Evolutionary conservation across 2,888 invertebrate species (phyloP).

Genomic region (Agrochola litura): DNA sequence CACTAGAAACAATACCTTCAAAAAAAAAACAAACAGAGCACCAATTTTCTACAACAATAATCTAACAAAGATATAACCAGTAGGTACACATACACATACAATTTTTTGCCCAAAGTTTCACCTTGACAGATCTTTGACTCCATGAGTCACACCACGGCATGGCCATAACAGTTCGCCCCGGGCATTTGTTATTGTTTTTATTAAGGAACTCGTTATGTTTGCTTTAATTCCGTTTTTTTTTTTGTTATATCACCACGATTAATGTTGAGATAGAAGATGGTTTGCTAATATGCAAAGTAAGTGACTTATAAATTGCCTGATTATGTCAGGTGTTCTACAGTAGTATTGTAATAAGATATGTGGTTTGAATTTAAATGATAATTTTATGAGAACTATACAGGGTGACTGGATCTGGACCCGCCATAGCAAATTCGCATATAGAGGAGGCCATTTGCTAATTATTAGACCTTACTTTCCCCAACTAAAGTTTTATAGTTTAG

Average conservation of each 20-base stretch:
- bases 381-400: conserved; percentile 27
- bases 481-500: too few relatives aligned
- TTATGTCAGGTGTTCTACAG: conserved; percentile 12
- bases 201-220: conserved; percentile 52
- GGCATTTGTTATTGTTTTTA: conserved; percentile 65
- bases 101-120: conserved; percentile 51
- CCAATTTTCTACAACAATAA: background rate
- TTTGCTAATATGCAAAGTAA: conserved; percentile 32
- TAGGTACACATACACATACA: background rate
- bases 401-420: too few relatives aligned
- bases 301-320: conserved; percentile 26
- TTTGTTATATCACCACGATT: conserved; percentile 22
- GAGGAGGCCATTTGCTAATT: too few relatives aligned
- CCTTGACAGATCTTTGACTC: conserved; percentile 75
- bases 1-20: background rate
- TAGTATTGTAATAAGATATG: background rate
- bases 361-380: conserved; percentile 41
- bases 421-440: too few relatives aligned
- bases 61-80: conserved; percentile 5
- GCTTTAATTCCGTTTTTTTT: conserved; percentile 37
- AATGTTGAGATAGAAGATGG: conserved; percentile 26
- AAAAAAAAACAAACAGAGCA: conserved; percentile 1
- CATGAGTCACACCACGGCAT: conserved; percentile 64
- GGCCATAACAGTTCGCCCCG: conserved; percentile 47
- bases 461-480: too few relatives aligned